Evolutionary conservation across 2,797 vertebrate genomes (phyloP).

Genomic region (Chelmon rostratus): DNA sequence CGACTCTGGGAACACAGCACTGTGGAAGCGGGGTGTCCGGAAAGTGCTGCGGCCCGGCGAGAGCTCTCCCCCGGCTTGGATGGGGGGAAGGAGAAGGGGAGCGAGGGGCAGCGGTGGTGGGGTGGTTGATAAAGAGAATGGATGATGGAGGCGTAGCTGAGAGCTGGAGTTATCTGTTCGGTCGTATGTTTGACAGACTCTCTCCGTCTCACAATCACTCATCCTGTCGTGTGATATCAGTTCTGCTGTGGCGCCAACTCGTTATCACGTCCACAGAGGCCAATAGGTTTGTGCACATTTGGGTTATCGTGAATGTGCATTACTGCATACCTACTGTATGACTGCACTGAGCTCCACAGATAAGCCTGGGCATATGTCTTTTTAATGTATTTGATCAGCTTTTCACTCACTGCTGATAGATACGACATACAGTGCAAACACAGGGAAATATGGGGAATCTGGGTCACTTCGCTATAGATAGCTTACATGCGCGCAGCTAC

Average conservation of each 20-base stretch:
- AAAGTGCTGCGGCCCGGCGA: constrained; percentile 26
- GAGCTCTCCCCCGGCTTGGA: constrained; percentile 39
- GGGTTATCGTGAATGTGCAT: constrained; percentile 72
- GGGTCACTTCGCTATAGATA: constrained; percentile 1
- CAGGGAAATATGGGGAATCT: constrained; percentile 23
- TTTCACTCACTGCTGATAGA: constrained; percentile 14
- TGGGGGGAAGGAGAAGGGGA: constrained; percentile 36
- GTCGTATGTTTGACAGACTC: constrained; percentile 67
- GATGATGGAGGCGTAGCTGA: constrained; percentile 61
- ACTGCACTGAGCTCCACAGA: constrained; percentile 54
- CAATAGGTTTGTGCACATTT: constrained; percentile 58
- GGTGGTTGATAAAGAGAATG: constrained; percentile 56
- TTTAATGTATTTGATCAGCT: constrained; percentile 38
- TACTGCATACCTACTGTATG: constrained; percentile 69
- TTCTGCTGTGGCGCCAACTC: constrained; percentile 58
- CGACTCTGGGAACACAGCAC: constrained; percentile 53
- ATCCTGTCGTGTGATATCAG: constrained; percentile 62
- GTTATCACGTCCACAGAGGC: constrained; percentile 67
- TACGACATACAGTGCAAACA: constrained; percentile 19
- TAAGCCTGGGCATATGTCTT: constrained; percentile 31
- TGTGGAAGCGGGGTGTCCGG: constrained; percentile 45
- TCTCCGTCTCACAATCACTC: constrained; percentile 66
- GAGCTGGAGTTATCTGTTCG: constrained; percentile 58
- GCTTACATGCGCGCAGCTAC: not conserved
- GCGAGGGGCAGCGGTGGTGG: constrained; percentile 17